phyloP scores from a whole-genome alignment of 1,140 invertebrate species.

The Drosophila repleta region DNA sequence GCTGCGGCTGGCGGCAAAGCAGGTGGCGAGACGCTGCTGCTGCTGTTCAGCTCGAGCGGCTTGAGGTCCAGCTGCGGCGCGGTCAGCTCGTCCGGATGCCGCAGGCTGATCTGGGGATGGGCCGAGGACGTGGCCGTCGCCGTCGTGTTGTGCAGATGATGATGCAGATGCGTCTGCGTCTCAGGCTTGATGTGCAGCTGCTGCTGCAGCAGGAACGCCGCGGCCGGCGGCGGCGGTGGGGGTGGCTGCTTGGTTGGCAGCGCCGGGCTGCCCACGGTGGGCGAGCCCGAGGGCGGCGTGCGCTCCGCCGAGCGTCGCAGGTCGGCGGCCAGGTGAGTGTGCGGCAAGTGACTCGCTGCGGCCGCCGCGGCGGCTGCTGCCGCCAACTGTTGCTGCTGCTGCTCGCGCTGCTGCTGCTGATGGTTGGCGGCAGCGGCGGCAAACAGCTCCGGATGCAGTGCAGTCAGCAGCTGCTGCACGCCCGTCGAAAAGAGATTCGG shows the following conservation, averaged over 20 bases:
- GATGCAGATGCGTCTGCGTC: slow-evolving; percentile 76
- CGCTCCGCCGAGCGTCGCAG: slow-evolving; percentile 65
- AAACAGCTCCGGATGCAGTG: slow-evolving; percentile 80
- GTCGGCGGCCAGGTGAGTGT: slow-evolving; percentile 61
- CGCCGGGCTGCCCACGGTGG: slow-evolving; percentile 55
- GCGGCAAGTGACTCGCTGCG: slow-evolving; percentile 58
- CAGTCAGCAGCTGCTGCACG: slow-evolving; percentile 81
- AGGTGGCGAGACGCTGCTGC: slow-evolving; percentile 56
- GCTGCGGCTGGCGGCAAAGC: slow-evolving; percentile 55
- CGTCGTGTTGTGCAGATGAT: slow-evolving; percentile 46
- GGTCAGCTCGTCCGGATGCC: slow-evolving; percentile 74
- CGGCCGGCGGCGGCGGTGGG: slow-evolving; percentile 54
- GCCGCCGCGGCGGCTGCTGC: slow-evolving; percentile 34
- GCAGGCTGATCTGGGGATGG: slow-evolving; percentile 68
- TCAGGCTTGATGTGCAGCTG: slow-evolving; percentile 79
- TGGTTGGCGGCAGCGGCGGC: slow-evolving; percentile 79
- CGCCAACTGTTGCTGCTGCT: slow-evolving; percentile 33
- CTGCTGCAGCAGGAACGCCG: slow-evolving; percentile 74
- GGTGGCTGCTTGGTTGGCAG: slow-evolving; percentile 54
- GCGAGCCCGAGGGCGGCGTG: slow-evolving; percentile 49
- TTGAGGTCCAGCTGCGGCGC: slow-evolving; percentile 73
- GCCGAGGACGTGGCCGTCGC: slow-evolving; percentile 14
- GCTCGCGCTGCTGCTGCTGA: slow-evolving; percentile 71
- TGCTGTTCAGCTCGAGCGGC: slow-evolving; percentile 58
- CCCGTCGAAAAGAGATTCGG: slow-evolving; percentile 80